Evolutionary conservation across 2,797 vertebrate species (phyloP), one percentile per base, ranked within the genome.

Genomic region (Malacoctenus gilli): DNA sequence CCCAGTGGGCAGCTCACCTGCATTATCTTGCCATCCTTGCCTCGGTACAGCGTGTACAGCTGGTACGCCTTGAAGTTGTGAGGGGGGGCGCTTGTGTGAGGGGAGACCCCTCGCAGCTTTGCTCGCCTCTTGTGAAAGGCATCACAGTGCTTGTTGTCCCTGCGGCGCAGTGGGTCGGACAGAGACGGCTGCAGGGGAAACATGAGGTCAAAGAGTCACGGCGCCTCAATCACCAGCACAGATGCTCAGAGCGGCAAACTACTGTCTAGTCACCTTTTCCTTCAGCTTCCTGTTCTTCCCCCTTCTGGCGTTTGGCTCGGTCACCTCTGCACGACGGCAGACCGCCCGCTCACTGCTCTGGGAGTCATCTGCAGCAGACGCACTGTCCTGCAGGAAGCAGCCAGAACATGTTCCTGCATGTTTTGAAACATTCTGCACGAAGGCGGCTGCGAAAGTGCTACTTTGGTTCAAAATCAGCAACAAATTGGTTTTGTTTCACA

Each of bases 21-120:
- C 97, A 98, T 97, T 85, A 99, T 90, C 83, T 95, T 98, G 6
- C 97, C 97, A 0, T 98, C 93, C 81, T 95, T 93, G n/a, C 89
- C 94, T 14, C 97, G 89, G 78, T 98, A 99, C 10, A 99, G 90
- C 0, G 97, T 99, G 85, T 98, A 99, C 0, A 99, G 93, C 89
- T 99, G 97, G 83, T 95, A 98, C 5, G 96, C 97, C 59, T 96
- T 94, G 56, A 93, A 95, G 84, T 92, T 92, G 5, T 98, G 96
- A 6, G 96, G 96, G 8, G 94, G 92, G 36, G 68, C 11, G n/a
- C 73, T 52, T 0, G 61, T 23, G 1, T 58, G 56, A 0, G 92
- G 91, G 1, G 92, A 82, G 0, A 89, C 80, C 53, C 89, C 86
- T 38, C 83, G 90, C 1, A 84, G 85, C 63, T 89, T 93, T 18